A percentile compares a stretch with the other conserved stretches of the same genome.
Conservation (phyloP, 1,140 invertebrate species). For the Bemisia tabaci region DNA sequence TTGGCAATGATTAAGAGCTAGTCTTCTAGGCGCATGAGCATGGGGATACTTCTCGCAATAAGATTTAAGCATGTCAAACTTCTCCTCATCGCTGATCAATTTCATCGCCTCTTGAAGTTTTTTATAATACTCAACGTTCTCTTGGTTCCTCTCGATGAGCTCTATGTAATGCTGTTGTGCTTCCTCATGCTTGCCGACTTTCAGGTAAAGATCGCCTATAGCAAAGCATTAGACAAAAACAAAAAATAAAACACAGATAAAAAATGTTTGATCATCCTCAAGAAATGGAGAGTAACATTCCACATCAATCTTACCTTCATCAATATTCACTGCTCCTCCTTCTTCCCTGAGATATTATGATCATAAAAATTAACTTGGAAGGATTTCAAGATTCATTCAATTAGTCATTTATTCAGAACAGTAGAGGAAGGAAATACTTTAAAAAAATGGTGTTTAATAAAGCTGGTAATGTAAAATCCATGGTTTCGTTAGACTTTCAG, state of each 20-base stretch:
- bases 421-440: no score
- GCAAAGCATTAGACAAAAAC: conserved; percentile 7
- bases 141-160: conserved; percentile 84
- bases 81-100: conserved; percentile 51
- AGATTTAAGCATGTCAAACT: conserved; percentile 65
- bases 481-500: no score
- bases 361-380: no score
- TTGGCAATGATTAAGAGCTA: conserved; percentile 70
- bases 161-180: conserved; percentile 74
- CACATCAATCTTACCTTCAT: background rate
- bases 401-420: no score
- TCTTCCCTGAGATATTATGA: no score
- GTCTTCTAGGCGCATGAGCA: conserved; percentile 70
- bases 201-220: conserved; percentile 44
- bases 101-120: conserved; percentile 72
- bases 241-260: background rate
- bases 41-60: conserved; percentile 63
- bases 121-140: conserved; percentile 86
- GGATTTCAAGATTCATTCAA: no score
- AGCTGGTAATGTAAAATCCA: no score
- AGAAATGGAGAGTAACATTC: conserved; percentile 7
- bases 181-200: conserved; percentile 47
- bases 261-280: no score
- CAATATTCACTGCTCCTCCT: no score
- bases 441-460: no score